These are phyloP conservation scores for Euplagia quadripunctaria DNA, from an alignment of 2,888 invertebrate genomes.

Conservation along the genomic window DNA sequence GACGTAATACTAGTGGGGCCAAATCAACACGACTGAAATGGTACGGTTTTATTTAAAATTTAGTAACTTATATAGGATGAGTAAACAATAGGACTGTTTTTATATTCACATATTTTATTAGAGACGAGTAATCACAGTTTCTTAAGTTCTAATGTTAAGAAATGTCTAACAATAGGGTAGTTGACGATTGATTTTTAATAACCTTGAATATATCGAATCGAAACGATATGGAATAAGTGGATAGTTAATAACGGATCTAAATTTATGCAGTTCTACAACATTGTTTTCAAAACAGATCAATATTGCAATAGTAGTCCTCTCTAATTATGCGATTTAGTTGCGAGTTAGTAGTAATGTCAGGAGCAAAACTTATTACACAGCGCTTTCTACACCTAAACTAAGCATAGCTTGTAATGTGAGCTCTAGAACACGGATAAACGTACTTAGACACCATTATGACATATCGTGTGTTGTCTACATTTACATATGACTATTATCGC, in stretches of 20 bases:
- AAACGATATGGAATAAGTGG: not conserved
- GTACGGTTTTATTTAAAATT: conserved; percentile 19
- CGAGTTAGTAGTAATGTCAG: too few species aligned
- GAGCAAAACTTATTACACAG: too few species aligned
- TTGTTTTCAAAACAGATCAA: not conserved
- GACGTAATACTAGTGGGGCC: conserved; percentile 36
- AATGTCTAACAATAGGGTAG: not conserved
- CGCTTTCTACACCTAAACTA: too few species aligned
- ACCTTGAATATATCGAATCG: not conserved
- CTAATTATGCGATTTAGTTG: not conserved
- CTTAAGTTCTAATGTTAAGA: not conserved
- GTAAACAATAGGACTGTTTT: conserved; percentile 16
- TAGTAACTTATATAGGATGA: conserved; percentile 2
- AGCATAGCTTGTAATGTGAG: not conserved
- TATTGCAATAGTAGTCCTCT: not conserved
- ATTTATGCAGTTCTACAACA: not conserved
- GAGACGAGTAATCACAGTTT: too few species aligned
- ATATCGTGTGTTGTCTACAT: not conserved
- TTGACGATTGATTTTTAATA: not conserved
- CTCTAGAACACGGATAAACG: not conserved
- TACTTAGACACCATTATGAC: not conserved
- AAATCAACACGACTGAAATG: conserved; percentile 34
- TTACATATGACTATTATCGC: not conserved
- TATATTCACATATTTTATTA: not conserved
- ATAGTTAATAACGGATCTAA: not conserved